A percentile compares a stretch with the other conserved stretches of the same genome.
These are phyloP conservation scores for Acomys russatus DNA, from an alignment of 2,797 vertebrate species.

Conservation along the genomic window DNA sequence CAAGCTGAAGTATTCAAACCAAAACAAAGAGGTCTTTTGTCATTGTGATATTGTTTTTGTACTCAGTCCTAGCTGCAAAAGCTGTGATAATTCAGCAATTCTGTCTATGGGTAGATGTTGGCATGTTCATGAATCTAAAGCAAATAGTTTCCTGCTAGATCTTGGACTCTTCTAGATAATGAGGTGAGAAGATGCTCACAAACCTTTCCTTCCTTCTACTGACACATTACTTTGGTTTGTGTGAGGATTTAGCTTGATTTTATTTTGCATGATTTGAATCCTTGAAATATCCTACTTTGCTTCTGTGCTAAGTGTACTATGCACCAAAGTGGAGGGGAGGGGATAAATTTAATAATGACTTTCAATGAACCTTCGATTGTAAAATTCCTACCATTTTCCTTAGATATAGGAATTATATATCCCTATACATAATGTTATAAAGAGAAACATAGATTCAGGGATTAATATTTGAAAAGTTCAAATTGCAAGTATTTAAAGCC, in stretches of 20 bases:
- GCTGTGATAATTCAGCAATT: slow-evolving; percentile 50
- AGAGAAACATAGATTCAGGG: background rate
- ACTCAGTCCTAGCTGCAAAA: slow-evolving; percentile 19
- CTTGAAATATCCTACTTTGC: slow-evolving; percentile 59
- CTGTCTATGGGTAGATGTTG: slow-evolving; percentile 49
- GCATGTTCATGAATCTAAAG: slow-evolving; percentile 50
- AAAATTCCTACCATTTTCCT: slow-evolving; percentile 40
- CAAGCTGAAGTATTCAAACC: background rate
- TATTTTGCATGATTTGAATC: slow-evolving; percentile 35
- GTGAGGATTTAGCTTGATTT: background rate
- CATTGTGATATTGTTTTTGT: background rate
- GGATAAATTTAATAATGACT: background rate
- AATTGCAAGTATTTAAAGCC: background rate
- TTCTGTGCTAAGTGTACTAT: slow-evolving; percentile 34
- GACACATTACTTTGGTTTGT: rapidly evolving
- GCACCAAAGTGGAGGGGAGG: slow-evolving; percentile 23
- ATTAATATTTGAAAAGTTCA: background rate
- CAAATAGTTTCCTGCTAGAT: background rate
- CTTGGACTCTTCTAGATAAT: slow-evolving; percentile 34
- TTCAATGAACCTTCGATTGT: background rate
- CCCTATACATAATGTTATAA: background rate
- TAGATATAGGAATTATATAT: too few species aligned
- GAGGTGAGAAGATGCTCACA: slow-evolving; percentile 27
- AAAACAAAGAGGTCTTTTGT: background rate
- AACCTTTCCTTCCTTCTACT: background rate